Conservation (phyloP, 1,140 invertebrate species). For the Matsumurasca onukii region DNA sequence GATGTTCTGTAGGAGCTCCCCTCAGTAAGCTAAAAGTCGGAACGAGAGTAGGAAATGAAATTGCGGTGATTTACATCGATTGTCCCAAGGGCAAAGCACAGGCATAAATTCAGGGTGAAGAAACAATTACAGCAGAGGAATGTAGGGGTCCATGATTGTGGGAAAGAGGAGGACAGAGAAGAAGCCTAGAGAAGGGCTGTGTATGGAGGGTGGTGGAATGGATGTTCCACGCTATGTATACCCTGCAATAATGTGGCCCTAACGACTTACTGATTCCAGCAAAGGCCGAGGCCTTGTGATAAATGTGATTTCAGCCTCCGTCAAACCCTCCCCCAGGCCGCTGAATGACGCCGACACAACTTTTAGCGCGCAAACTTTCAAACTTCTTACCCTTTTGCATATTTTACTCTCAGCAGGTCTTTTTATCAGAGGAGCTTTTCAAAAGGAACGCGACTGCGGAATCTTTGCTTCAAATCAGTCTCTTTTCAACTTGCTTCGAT, state of each 20-base stretch:
- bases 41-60: too few relatives aligned
- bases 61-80: conserved; percentile 25
- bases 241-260: conserved; percentile 1
- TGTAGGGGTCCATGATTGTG: background rate
- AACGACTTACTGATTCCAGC: conserved; percentile 16
- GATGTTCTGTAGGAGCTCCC: too few relatives aligned
- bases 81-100: conserved; percentile 8
- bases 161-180: background rate
- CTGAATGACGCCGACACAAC: conserved; percentile 14
- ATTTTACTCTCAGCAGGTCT: conserved; percentile 12
- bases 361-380: conserved; percentile 19
- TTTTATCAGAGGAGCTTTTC: conserved; percentile 7
- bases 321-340: background rate
- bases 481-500: background rate
- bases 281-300: background rate
- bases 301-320: conserved; percentile 17
- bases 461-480: background rate
- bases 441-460: too few relatives aligned
- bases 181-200: background rate
- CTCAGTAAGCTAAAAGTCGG: too few relatives aligned
- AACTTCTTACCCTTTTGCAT: conserved; percentile 25
- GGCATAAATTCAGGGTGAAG: conserved; percentile 13
- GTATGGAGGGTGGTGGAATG: background rate
- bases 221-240: conserved; percentile 2
- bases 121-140: conserved; percentile 17